Evolutionary conservation across 2,113 vertebrate genomes (phyloP).

Genomic region (Psilopsiagon aymara): DNA sequence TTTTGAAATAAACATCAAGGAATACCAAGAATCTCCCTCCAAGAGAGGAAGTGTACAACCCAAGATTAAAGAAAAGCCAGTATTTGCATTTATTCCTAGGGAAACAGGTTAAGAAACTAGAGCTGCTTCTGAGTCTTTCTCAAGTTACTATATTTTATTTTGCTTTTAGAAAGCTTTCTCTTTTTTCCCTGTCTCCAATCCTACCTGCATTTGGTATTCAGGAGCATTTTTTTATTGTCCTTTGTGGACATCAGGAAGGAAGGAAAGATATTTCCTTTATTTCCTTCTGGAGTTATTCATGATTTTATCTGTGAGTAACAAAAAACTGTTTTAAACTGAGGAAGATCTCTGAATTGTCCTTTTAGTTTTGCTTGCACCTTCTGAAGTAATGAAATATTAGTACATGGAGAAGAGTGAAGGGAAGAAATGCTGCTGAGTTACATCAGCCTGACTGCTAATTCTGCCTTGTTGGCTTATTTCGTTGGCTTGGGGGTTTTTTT

Average conservation of each 20-base stretch:
- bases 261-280: neutral
- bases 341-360: neutral
- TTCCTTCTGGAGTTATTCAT: neutral
- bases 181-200: neutral
- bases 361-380: neutral
- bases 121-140: neutral
- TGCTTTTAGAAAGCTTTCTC: neutral
- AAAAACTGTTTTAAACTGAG: neutral
- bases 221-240: neutral
- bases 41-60: neutral
- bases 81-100: neutral
- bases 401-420: neutral
- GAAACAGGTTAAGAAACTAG: neutral
- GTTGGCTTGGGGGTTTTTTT: neutral
- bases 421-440: neutral
- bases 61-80: neutral
- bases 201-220: neutral
- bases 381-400: neutral
- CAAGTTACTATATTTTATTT: neutral
- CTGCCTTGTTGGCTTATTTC: neutral
- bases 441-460: neutral
- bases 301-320: neutral
- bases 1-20: neutral
- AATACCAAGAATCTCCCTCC: neutral
- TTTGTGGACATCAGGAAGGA: neutral